phyloP scores from a whole-genome alignment of 92 coral and sea anemone genomes.

The Palythoa caribaeorum region DNA sequence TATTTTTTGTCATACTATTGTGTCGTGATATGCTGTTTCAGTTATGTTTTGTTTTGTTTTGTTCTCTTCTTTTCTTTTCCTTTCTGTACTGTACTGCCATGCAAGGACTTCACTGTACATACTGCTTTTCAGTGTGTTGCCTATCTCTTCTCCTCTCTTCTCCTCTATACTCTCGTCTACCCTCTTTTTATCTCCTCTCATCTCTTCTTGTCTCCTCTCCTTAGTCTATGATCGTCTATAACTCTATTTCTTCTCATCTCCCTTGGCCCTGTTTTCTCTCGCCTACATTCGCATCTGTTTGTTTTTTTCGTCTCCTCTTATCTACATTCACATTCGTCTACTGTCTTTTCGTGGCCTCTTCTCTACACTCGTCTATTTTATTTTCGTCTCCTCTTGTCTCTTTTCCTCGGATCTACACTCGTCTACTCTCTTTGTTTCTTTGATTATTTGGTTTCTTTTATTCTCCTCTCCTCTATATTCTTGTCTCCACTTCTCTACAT shows the following conservation, averaged over 20 bases:
- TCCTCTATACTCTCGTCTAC: neutral
- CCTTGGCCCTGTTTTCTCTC: no score
- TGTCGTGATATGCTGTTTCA: neutral
- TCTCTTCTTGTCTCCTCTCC: neutral
- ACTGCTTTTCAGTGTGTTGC: neutral
- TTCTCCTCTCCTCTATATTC: neutral
- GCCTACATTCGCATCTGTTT: no score
- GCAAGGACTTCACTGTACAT: neutral
- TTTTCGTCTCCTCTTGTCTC: neutral
- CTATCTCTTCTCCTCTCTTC: neutral
- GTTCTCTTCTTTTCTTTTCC: no score
- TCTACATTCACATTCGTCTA: neutral
- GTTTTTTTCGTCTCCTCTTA: neutral
- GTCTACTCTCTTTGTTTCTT: neutral
- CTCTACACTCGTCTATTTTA: neutral
- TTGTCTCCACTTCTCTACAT: neutral
- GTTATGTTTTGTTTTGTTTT: neutral
- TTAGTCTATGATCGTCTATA: neutral
- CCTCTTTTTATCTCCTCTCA: neutral
- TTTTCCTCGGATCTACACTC: neutral
- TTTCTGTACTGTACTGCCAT: constrained; percentile 5
- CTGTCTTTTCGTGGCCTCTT: neutral
- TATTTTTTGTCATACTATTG: neutral
- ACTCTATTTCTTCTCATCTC: no score
- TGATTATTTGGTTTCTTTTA: neutral